phyloP scores from a whole-genome alignment of 2,113 vertebrate species.

The Rhadina sibilatrix region DNA sequence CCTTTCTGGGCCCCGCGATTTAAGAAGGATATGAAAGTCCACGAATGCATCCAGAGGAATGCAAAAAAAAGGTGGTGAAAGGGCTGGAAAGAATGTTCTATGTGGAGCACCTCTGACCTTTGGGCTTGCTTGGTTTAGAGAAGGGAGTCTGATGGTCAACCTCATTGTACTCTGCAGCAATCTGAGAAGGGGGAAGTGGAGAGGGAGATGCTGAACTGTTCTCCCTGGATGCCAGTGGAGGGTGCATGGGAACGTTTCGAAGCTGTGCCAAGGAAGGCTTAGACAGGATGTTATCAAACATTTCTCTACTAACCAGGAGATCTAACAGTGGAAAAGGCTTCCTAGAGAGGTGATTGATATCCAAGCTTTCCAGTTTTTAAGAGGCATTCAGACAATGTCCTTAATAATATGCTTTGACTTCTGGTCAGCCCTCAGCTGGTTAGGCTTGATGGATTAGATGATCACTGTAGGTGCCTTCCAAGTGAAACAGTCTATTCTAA shows the following conservation, averaged over 20 bases:
- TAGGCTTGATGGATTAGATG: background rate
- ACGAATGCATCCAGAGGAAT: background rate
- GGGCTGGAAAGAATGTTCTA: background rate
- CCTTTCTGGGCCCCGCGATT: fast-evolving
- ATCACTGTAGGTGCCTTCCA: background rate
- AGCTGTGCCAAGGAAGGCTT: background rate
- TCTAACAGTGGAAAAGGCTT: background rate
- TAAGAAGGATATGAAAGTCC: background rate
- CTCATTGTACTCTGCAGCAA: background rate
- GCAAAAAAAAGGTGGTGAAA: background rate
- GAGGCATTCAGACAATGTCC: too few species aligned
- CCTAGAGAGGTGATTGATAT: background rate
- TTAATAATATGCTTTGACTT: background rate
- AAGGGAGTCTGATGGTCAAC: background rate
- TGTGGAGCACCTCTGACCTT: background rate
- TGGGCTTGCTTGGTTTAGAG: background rate
- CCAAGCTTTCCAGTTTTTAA: background rate
- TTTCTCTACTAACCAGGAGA: background rate
- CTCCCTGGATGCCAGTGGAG: background rate
- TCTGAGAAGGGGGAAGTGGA: background rate
- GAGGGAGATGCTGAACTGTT: background rate
- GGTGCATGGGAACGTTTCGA: background rate
- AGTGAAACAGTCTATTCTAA: background rate
- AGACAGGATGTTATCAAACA: background rate
- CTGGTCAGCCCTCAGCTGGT: background rate